phyloP scores from a whole-genome alignment of 2,113 vertebrate genomes.

The Leptodactylus fuscus region DNA sequence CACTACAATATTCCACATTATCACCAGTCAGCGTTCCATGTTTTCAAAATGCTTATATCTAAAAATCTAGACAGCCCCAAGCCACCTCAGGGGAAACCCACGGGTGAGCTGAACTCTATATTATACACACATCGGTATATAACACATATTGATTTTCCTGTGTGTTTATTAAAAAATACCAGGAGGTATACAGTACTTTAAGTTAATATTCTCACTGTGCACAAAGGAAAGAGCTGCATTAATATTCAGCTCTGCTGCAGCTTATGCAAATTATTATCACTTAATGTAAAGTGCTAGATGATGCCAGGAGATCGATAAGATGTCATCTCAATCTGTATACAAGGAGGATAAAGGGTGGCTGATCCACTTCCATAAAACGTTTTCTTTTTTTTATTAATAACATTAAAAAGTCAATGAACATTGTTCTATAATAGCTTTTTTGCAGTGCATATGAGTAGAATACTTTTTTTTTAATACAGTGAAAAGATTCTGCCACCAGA shows the following conservation, averaged over 20 bases:
- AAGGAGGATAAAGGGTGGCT: background rate
- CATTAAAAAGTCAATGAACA: slow-evolving; percentile 26
- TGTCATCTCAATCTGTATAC: slow-evolving; percentile 14
- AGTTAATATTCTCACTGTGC: background rate
- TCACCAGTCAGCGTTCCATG: no score
- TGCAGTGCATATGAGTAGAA: background rate
- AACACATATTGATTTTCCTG: background rate
- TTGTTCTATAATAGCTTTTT: background rate
- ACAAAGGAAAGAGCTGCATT: background rate
- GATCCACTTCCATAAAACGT: background rate
- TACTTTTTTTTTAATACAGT: background rate
- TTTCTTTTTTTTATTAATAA: background rate
- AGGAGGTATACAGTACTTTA: background rate
- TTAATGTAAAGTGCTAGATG: slow-evolving; percentile 20
- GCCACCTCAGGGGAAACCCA: no score
- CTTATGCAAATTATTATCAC: background rate
- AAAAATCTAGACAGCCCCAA: no score
- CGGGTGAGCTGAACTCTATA: background rate
- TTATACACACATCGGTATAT: background rate
- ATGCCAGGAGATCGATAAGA: background rate
- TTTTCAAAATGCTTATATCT: no score
- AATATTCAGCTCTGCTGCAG: background rate
- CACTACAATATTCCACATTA: no score
- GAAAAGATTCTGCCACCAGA: background rate
- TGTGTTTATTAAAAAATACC: background rate